Percentiles rank a stretch among this genome's conserved stretches.
phyloP scores from a whole-genome alignment of 1,140 invertebrate species.

The Calycopis cecrops region DNA sequence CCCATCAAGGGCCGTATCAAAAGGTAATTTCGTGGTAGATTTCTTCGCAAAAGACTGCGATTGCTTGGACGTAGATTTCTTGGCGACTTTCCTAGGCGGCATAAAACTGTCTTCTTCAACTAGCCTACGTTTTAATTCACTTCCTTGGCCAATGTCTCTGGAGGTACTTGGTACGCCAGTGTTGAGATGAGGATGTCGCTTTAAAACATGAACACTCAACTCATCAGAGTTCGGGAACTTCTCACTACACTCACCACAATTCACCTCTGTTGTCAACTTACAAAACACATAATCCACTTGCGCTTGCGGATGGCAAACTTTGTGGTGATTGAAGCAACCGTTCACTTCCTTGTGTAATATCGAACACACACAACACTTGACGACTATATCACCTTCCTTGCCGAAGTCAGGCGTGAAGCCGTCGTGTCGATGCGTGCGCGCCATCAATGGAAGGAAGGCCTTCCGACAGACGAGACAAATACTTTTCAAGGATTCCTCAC shows the following conservation, averaged over 20 bases:
- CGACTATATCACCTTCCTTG: slow-evolving; percentile 37
- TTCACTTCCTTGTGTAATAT: slow-evolving; percentile 26
- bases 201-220: slow-evolving; percentile 29
- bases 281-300: slow-evolving; percentile 33
- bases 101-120: slow-evolving; percentile 11
- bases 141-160: slow-evolving; percentile 9
- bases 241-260: slow-evolving; percentile 31
- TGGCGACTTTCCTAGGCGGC: slow-evolving; percentile 37
- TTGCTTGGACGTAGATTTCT: slow-evolving; percentile 52
- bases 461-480: slow-evolving; percentile 43
- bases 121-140: slow-evolving; percentile 24
- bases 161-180: neutral
- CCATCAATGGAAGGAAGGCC: slow-evolving; percentile 20
- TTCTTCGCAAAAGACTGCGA: slow-evolving; percentile 42
- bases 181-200: slow-evolving; percentile 8
- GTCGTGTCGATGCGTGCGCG: slow-evolving; percentile 28
- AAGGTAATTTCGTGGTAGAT: slow-evolving; percentile 53
- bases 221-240: slow-evolving; percentile 33
- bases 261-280: slow-evolving; percentile 29
- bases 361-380: slow-evolving; percentile 42
- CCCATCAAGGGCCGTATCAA: slow-evolving; percentile 21
- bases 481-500: slow-evolving; percentile 6
- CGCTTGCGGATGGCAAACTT: slow-evolving; percentile 24
- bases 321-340: slow-evolving; percentile 33
- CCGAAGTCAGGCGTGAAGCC: slow-evolving; percentile 28